phyloP scores from a whole-genome alignment of 2,888 invertebrate species.

The Chymomyza caudatula region DNA sequence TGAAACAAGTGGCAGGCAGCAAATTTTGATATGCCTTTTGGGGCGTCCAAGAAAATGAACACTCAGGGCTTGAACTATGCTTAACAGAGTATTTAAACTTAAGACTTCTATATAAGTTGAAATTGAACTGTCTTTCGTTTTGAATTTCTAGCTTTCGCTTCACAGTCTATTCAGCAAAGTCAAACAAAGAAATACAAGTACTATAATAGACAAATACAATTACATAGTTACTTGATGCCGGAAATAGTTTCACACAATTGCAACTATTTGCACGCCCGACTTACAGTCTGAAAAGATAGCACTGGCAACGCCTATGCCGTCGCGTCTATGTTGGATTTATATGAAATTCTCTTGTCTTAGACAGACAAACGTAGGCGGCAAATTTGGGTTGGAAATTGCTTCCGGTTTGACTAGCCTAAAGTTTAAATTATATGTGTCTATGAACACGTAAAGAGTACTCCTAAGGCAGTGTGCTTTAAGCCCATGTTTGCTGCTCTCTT shows the following conservation, averaged over 20 bases:
- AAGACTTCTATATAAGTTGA: not conserved
- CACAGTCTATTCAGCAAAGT: conserved; percentile 40
- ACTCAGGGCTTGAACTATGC: not conserved
- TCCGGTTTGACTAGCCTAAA: conserved; percentile 38
- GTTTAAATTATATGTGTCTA: conserved; percentile 4
- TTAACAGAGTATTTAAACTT: not conserved
- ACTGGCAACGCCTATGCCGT: not conserved
- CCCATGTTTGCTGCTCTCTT: not conserved
- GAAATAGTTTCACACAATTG: conserved; percentile 60
- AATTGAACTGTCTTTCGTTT: not conserved
- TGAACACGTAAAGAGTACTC: not conserved
- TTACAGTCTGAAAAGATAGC: not conserved
- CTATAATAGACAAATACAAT: not conserved
- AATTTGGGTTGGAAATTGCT: conserved; percentile 57
- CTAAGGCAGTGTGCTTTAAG: not conserved
- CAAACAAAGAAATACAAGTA: conserved; percentile 55
- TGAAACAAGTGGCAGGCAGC: not conserved
- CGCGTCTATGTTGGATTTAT: not conserved
- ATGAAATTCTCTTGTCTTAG: not conserved
- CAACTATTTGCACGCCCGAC: conserved; percentile 60
- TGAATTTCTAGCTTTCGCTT: conserved; percentile 46
- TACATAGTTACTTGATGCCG: conserved; percentile 34
- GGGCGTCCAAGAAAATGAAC: not conserved
- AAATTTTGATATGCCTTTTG: not conserved
- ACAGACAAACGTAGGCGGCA: conserved; percentile 20